Conservation (phyloP, 35 echinoderm and acorn worm genomes). For the Heliocidaris erythrogramma region DNA sequence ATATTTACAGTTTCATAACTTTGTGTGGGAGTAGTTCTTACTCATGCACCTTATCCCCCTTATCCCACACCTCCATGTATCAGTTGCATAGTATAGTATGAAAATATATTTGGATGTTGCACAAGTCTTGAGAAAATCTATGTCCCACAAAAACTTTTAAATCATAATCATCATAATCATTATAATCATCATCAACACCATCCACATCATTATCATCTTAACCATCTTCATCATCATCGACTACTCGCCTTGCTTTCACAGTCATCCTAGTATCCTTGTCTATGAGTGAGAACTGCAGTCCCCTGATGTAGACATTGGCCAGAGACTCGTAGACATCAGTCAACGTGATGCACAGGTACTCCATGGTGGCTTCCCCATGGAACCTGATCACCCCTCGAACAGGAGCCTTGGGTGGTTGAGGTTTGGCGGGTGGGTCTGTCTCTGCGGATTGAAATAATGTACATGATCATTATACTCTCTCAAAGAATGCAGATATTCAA, state of each 20-base stretch:
- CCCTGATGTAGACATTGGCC: constrained; percentile 79
- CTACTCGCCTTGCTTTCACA: constrained; percentile 70
- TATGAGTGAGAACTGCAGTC: constrained; percentile 71
- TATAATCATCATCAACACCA: background rate
- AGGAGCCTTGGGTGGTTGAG: constrained; percentile 36
- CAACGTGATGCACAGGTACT: constrained; percentile 82
- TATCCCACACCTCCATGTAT: too few relatives aligned
- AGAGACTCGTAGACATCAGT: constrained; percentile 76
- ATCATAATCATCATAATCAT: too few relatives aligned
- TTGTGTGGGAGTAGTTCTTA: too few relatives aligned
- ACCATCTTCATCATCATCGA: background rate
- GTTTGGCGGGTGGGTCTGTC: background rate
- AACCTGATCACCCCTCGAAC: constrained; percentile 72
- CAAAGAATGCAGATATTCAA: background rate
- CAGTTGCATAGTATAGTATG: too few relatives aligned
- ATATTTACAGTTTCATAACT: too few relatives aligned
- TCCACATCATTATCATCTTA: background rate
- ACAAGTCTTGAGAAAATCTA: too few relatives aligned
- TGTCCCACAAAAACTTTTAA: too few relatives aligned
- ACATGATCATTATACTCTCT: background rate
- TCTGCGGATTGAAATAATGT: background rate
- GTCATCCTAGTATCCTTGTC: constrained; percentile 85
- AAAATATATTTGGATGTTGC: too few relatives aligned
- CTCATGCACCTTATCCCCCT: too few relatives aligned
- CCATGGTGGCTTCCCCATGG: constrained; percentile 70